A percentile compares a stretch with the other conserved stretches of the same genome.
These are phyloP conservation scores for Cephalotes varians DNA, from an alignment of 2,888 invertebrate genomes.

Conservation along the genomic window DNA sequence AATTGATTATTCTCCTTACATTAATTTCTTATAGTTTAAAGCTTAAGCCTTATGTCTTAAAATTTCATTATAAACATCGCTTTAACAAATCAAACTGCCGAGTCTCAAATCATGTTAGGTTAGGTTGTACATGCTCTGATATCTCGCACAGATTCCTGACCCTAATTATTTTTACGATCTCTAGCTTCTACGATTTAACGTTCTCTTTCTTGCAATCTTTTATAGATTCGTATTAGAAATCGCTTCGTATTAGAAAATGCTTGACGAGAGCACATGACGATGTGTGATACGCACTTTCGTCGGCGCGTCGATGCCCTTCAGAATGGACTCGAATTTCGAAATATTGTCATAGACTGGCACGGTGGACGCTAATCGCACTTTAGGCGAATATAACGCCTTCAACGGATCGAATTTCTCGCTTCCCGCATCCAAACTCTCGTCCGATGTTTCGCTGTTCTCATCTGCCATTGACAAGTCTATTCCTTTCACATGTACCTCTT, in stretches of 20 bases:
- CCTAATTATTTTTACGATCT: neutral
- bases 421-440: conserved; percentile 87
- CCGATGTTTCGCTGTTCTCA: conserved; percentile 77
- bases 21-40: too few species aligned
- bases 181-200: neutral
- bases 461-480: conserved; percentile 76
- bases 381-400: conserved; percentile 89
- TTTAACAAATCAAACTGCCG: too few species aligned
- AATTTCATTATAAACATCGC: too few species aligned
- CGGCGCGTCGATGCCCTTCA: conserved; percentile 83
- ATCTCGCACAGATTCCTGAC: neutral
- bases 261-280: neutral
- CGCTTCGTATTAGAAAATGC: too few species aligned
- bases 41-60: too few species aligned
- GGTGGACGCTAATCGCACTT: conserved; percentile 87
- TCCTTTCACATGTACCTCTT: neutral
- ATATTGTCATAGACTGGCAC: conserved; percentile 91
- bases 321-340: conserved; percentile 87
- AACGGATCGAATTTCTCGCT: conserved; percentile 90
- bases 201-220: neutral
- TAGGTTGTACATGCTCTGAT: neutral
- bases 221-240: neutral
- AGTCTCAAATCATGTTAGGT: conserved; percentile 26
- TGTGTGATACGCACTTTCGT: conserved; percentile 71
- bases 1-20: too few species aligned